Percentiles rank a stretch among this genome's conserved stretches.
Conservation (phyloP, 2,113 vertebrate genomes). For the Morone chrysops region DNA sequence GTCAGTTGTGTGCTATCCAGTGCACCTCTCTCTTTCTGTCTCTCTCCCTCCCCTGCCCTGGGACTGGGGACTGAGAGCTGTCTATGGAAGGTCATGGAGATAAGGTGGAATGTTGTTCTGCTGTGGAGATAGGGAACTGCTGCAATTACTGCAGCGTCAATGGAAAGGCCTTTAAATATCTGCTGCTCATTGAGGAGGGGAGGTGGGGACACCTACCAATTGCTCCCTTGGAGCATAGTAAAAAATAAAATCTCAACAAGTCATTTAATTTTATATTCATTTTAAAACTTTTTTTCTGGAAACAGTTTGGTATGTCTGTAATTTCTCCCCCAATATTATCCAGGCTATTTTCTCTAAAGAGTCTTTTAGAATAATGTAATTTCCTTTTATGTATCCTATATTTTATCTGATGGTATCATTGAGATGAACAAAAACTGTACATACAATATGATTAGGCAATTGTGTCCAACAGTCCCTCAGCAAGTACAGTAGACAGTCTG, state of each 20-base stretch:
- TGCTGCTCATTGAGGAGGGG: slow-evolving; percentile 15
- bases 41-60: slow-evolving; percentile 16
- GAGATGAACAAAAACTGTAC: not conserved
- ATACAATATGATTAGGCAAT: not conserved
- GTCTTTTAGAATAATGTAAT: not conserved
- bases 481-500: not conserved
- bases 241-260: slow-evolving; percentile 16
- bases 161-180: slow-evolving; percentile 69
- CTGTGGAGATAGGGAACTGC: slow-evolving; percentile 58
- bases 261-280: not conserved
- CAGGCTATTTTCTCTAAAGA: not conserved
- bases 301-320: not conserved
- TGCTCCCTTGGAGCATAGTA: not conserved
- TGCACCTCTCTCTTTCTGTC: slow-evolving; percentile 19
- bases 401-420: not conserved
- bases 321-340: not conserved
- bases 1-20: slow-evolving; percentile 39
- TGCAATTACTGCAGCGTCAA: slow-evolving; percentile 62
- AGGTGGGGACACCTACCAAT: slow-evolving; percentile 24
- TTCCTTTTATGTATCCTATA: not conserved
- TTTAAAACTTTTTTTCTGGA: not conserved
- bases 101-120: slow-evolving; percentile 69
- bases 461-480: not conserved
- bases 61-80: slow-evolving; percentile 50
- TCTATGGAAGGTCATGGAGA: slow-evolving; percentile 77